Base-by-base conservation (phyloP, 2,888 invertebrate species). In the Oscheius onirici region DNA sequence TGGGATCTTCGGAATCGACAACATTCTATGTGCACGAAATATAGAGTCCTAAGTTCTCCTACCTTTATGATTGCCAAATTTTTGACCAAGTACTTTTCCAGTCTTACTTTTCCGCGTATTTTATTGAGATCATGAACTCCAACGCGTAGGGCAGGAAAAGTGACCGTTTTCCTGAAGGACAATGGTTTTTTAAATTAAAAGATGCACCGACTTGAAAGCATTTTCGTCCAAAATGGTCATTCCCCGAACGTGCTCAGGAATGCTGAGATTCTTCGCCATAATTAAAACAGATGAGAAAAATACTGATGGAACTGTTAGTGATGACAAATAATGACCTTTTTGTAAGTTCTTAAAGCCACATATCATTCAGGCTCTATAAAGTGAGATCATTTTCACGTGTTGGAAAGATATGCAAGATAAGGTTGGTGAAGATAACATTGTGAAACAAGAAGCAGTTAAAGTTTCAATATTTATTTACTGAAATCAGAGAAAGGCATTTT, bases 191-290 rank as follows among this genome's bases (percentile, higher is more conserved):
- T 34, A 34, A 6, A 3, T 40, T 40, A 58, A 41, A 34, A 20
- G n/a, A 17, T 43, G 61, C 40, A 17, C 58, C 13, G 51, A 83
- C 75, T 55, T 71, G 66, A 76, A 83, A 68, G 66, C 65, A 61
- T 74, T 70, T 66, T 76, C 74, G 28, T 84, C 82, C 10, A 84
- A 69, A 52, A 77, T 66, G 13, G 61, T 75, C 82, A 85, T 83
- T 52, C 84, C 84, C 40, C 75, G 71, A 8, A 79, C 83, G 6
- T 61, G 26, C 46, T 69, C 70, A 22, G 84, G 84, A 15, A 76
- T 68, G 13, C 26, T 11, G n/a, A 70, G 24, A 5, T 52, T 54
- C 24, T 44, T 65, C 13, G 63, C 13, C n/a, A 40, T 17, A 51
- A 20, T 51, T 51, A 11, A 10, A 17, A 2, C 22, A 51, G n/a